Evolutionary conservation across 64 coral and sea anemone genomes (phyloP), one percentile per base, ranked within the genome.

Genomic region (Montipora capricornis): DNA sequence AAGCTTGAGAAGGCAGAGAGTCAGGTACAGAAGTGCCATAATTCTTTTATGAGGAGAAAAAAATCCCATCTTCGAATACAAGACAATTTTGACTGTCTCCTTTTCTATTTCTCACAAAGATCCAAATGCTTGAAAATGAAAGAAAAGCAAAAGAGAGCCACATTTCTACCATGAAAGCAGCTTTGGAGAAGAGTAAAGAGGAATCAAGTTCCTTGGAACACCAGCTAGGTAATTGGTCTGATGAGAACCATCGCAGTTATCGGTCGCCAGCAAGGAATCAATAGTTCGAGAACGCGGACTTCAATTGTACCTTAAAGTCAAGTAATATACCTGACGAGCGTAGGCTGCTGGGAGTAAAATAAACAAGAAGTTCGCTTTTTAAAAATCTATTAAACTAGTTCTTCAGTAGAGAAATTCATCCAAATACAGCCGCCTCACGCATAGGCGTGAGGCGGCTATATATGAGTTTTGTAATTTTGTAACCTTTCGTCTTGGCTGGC

Each of bases 1-100:
- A 98, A 93, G 13, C 90, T 98, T 13, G 78, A 89, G 44, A 91
- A 89, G 49, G 93, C 85, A 69, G 89, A 89, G 68, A 92, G 55
- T 52, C 92, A 92, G 92, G 95, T 96, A 93, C 7, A 24, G 29
- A 16, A 5, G 15, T 20, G 1, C 15, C 10, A 17, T 19, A 11
- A 14, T 6, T 16, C 53, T 1, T 13, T n/a, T 19, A 16, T 68
- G 60, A 80, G 48, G 37, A 37, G 37, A 37, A 29, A 83, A 64
- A n/a, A 47, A 6, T 6, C 13, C 70, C 10, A 6, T 24, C 7
- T 7, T 64, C 52, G 52, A 55, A 15, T 17, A 19, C 16, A 55
- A 12, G 68, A 59, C 10, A 61, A 13, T 61, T 50, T 44, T n/a
- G 3, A 74, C 15, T 70, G 6, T 20, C 14, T 17, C 53, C 53